Percentiles rank a stretch among this genome's conserved stretches.
Evolutionary conservation across 2,113 vertebrate genomes (phyloP).

Genomic region (Zeus faber): DNA sequence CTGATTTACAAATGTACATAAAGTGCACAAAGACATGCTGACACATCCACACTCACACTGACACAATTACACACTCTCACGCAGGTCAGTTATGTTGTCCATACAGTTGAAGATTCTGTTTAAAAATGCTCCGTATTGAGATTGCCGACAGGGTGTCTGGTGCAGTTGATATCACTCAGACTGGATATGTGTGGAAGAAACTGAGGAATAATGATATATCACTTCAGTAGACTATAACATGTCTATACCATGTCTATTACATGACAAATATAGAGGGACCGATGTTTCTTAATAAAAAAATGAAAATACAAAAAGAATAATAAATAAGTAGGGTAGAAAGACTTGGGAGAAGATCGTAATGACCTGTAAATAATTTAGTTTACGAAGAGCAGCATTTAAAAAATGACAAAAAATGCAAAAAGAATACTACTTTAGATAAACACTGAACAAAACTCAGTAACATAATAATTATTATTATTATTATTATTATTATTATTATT

Average conservation of each 20-base stretch:
- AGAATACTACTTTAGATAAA: constrained; percentile 77
- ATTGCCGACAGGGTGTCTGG: constrained; percentile 59
- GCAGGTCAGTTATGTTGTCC: constrained; percentile 44
- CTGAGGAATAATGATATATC: constrained; percentile 60
- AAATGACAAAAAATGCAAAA: constrained; percentile 68
- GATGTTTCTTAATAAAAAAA: constrained; percentile 64
- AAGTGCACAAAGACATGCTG: constrained; percentile 44
- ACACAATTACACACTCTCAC: constrained; percentile 42
- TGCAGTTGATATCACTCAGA: constrained; percentile 47
- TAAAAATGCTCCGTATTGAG: constrained; percentile 49
- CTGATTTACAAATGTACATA: constrained; percentile 68
- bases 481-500: constrained; percentile 53
- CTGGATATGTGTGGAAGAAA: constrained; percentile 35
- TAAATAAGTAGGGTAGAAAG: constrained; percentile 69
- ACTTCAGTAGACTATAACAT: constrained; percentile 58
- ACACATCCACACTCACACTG: constrained; percentile 27
- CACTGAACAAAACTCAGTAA: constrained; percentile 64
- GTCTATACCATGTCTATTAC: constrained; percentile 66
- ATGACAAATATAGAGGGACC: constrained; percentile 63
- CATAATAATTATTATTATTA: constrained; percentile 62
- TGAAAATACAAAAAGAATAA: constrained; percentile 60
- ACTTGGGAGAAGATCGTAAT: constrained; percentile 66
- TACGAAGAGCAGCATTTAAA: constrained; percentile 75
- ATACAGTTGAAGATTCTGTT: constrained; percentile 46
- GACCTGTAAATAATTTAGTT: constrained; percentile 76